Evolutionary conservation across 1,140 invertebrate genomes (phyloP).

Genomic region (Pachypsylla venusta): DNA sequence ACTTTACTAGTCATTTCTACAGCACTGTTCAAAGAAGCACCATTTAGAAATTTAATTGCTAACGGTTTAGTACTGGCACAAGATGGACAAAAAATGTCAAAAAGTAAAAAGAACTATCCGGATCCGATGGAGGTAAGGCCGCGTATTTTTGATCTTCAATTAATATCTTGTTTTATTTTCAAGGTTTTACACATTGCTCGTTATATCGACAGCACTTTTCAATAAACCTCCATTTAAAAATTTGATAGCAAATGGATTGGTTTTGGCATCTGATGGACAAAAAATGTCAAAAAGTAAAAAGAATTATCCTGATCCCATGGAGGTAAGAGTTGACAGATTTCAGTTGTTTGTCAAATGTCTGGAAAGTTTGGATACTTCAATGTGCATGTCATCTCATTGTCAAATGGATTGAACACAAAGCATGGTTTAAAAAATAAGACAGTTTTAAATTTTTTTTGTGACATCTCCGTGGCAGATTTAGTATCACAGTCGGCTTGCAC

Average conservation of each 20-base stretch:
- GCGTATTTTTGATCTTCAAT: not conserved
- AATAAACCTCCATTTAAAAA: conserved; percentile 96
- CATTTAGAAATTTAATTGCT: conserved; percentile 94
- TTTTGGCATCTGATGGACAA: conserved; percentile 88
- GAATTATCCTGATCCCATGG: conserved; percentile 94
- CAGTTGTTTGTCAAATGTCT: too few species aligned
- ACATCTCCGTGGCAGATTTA: too few species aligned
- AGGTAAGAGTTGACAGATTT: conserved; percentile 44
- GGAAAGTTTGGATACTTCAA: too few species aligned
- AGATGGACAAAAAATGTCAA: conserved; percentile 99
- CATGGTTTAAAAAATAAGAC: too few species aligned
- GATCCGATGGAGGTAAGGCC: conserved; percentile 65
- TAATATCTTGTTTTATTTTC: conserved; percentile 14
- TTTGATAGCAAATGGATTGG: conserved; percentile 86
- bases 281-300: conserved; percentile 99
- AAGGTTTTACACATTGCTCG: conserved; percentile 89
- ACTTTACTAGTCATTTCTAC: conserved; percentile 93
- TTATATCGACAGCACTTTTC: conserved; percentile 89
- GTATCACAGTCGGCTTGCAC: too few species aligned
- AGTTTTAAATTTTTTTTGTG: too few species aligned
- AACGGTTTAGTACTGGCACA: conserved; percentile 89
- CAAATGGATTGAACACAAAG: too few species aligned
- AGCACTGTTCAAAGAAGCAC: conserved; percentile 87
- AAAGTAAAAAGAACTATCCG: conserved; percentile 97
- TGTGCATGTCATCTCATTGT: too few species aligned